These are phyloP conservation scores for Andrena bicolor DNA, from an alignment of 2,888 invertebrate species.

Conservation along the genomic window DNA sequence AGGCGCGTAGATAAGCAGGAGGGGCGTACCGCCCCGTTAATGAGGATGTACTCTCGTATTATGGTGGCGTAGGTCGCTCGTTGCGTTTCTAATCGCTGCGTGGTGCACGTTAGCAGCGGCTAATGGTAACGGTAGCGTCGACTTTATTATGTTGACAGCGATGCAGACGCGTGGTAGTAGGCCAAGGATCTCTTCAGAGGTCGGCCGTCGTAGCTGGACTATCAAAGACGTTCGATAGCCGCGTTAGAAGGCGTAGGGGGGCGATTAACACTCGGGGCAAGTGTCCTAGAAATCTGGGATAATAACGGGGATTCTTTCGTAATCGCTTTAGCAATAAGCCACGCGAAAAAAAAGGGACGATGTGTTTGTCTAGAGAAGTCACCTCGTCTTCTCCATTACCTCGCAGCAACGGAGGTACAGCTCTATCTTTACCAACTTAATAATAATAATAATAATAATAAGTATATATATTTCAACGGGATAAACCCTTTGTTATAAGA, in stretches of 20 bases:
- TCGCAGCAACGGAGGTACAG: too few relatives aligned
- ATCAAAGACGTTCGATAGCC: slow-evolving; percentile 62
- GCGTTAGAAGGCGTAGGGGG: slow-evolving; percentile 1
- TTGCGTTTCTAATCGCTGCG: slow-evolving; percentile 72
- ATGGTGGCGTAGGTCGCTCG: slow-evolving; percentile 74
- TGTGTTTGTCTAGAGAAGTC: not conserved
- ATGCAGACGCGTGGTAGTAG: slow-evolving; percentile 57
- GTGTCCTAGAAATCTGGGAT: slow-evolving; percentile 48
- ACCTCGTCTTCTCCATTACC: too few relatives aligned
- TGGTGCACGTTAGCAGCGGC: slow-evolving; percentile 60
- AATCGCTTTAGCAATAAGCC: slow-evolving; percentile 33
- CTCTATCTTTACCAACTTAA: too few relatives aligned
- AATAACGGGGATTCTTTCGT: slow-evolving; percentile 39
- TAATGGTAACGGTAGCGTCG: slow-evolving; percentile 65
- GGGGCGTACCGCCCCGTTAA: slow-evolving; percentile 76
- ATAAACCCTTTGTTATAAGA: too few relatives aligned
- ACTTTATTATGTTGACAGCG: slow-evolving; percentile 59
- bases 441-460: too few relatives aligned
- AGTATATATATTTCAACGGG: too few relatives aligned
- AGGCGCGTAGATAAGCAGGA: slow-evolving; percentile 61
- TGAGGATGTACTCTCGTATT: slow-evolving; percentile 83
- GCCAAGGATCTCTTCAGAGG: slow-evolving; percentile 68
- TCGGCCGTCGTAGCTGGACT: slow-evolving; percentile 25
- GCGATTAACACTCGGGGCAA: slow-evolving; percentile 27
- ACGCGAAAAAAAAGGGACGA: not conserved